Percentiles rank a stretch among this genome's conserved stretches.
Evolutionary conservation across 2,113 vertebrate genomes (phyloP).

Genomic region (Hyperoodon ampullatus): DNA sequence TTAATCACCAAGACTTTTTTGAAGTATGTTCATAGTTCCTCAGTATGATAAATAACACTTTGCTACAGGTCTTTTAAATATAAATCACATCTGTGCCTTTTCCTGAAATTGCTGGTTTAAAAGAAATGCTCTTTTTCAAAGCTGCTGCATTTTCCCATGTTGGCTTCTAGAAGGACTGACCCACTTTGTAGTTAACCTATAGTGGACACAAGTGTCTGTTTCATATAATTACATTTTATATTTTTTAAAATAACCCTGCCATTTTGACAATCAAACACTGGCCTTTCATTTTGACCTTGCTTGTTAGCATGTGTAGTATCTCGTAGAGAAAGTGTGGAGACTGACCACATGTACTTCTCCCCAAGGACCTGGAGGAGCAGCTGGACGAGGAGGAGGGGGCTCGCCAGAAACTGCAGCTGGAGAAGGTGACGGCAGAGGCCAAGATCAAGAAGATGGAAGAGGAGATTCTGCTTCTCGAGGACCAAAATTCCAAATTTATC

Average conservation of each 20-base stretch:
- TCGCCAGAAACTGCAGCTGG: constrained; percentile 97
- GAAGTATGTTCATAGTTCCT: background rate
- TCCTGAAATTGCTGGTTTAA: background rate
- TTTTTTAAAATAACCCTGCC: background rate
- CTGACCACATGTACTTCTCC: background rate
- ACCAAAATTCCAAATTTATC: constrained; percentile 97
- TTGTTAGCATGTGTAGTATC: background rate
- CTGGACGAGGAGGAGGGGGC: constrained; percentile 98
- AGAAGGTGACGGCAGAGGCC: constrained; percentile 97
- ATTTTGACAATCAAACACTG: background rate
- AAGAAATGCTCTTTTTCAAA: background rate
- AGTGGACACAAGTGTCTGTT: no score
- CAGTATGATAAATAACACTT: background rate
- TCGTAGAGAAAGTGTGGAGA: background rate
- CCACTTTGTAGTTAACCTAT: background rate
- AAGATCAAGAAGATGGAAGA: constrained; percentile 99
- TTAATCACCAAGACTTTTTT: background rate
- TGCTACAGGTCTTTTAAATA: background rate
- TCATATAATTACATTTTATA: background rate
- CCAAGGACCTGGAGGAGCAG: constrained; percentile 96
- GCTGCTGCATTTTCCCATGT: background rate
- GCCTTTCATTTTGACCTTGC: accelerated
- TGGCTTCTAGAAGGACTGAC: background rate
- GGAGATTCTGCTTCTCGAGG: constrained; percentile 95
- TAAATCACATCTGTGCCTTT: background rate